Evolutionary conservation across 2,797 vertebrate species (phyloP), one percentile per base, ranked within the genome.

Genomic region (Sciurus vulgaris): DNA sequence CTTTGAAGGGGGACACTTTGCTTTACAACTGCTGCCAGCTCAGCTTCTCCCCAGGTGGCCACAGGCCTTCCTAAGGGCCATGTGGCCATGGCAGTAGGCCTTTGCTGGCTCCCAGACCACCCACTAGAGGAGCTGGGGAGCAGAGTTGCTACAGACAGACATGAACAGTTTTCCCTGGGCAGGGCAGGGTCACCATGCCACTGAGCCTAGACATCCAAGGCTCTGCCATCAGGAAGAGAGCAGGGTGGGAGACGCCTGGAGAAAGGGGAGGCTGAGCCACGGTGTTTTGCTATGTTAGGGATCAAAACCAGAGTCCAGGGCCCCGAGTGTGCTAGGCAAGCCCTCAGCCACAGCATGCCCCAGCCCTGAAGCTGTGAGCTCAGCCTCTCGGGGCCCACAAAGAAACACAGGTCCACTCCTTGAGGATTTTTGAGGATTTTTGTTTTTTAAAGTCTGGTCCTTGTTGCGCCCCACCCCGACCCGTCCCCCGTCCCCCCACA

Each of bases 401-500:
- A 96, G 63, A 96, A 14, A 96, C 93, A 97, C 94, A 97, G 81
- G 73, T 76, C 91, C 88, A 84, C 47, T 93, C 86, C 26, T 73
- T 51, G 59, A 38, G 38, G 33, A n/a, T 76, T 96, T 97, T 93
- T 56, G 90, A 70, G 18, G 22, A 1, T 56, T 86, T 91, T 94
- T 59, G 70, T 73, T 65, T 91, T 74, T 61, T 35, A 79, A 96
- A 97, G 70, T 95, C 84, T 97, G 96, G 97, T 97, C 96, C 97
- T 97, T 90, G 95, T 56, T 22, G 74, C 65, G 85, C 81, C 82
- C 76, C 91, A 77, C 13, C 77, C 73, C 87, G 79, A 38, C 38
- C 38, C 76, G 22, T 69, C 67, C 88, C 24, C 76, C 1, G 10
- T 59, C 90, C 94, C 91, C 67, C 69, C 63, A 86, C 86, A 22